These are phyloP conservation scores for Chaetophractus vellerosus DNA, from an alignment of 2,797 vertebrate genomes.

Conservation along the genomic window DNA sequence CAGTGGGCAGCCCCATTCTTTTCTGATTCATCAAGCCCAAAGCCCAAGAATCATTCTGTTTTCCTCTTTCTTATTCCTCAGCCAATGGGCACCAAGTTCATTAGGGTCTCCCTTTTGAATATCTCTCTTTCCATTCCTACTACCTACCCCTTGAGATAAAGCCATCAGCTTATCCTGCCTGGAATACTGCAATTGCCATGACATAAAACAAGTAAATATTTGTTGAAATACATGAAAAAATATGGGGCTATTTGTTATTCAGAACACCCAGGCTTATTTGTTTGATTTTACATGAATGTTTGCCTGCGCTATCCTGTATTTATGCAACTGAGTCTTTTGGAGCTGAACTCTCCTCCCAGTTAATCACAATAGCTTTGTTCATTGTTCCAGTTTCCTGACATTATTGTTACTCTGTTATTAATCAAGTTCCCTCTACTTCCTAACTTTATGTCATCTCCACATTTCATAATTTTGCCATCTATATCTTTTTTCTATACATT, in stretches of 20 bases:
- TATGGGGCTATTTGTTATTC: background rate
- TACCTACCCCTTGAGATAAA: background rate
- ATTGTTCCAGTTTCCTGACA: slow-evolving; percentile 9
- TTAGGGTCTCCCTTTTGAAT: background rate
- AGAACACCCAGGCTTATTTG: background rate
- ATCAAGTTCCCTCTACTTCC: background rate
- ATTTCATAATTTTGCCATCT: slow-evolving; percentile 19
- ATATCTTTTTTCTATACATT: slow-evolving; percentile 59
- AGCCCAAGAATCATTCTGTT: background rate
- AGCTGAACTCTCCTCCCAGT: background rate
- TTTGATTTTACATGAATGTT: background rate
- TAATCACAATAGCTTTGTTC: background rate
- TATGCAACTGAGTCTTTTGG: background rate
- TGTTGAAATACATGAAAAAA: background rate
- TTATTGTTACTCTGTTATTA: slow-evolving; percentile 5
- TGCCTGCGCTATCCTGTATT: background rate
- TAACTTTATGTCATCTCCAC: slow-evolving; percentile 34
- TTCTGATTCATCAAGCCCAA: background rate
- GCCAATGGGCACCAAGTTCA: background rate
- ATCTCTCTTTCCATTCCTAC: background rate
- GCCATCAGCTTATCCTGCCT: background rate
- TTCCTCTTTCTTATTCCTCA: background rate
- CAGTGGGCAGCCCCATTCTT: background rate
- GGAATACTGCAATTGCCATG: background rate
- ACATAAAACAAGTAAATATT: background rate